Percentiles rank a stretch among this genome's conserved stretches.
phyloP scores from a whole-genome alignment of 1,140 invertebrate species.

The Cecropterus lyciades region DNA sequence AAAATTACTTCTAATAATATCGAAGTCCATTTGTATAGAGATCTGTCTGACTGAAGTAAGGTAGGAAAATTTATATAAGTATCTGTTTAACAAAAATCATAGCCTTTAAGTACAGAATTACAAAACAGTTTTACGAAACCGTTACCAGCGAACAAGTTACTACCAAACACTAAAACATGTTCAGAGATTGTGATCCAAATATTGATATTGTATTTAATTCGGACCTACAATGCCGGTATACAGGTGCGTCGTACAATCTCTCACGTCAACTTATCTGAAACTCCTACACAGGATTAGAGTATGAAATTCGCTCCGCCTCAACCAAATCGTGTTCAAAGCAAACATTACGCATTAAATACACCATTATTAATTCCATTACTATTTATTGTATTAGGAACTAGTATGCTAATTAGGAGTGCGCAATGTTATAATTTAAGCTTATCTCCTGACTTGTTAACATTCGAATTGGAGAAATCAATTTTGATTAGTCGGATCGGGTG shows the following conservation, averaged over 20 bases:
- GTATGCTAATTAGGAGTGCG: conserved; percentile 29
- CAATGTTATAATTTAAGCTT: conserved; percentile 37
- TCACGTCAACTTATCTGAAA: conserved; percentile 22
- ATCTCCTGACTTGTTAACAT: conserved; percentile 35
- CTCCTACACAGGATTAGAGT: conserved; percentile 20
- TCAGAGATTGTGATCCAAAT: no score
- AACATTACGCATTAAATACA: conserved; percentile 31
- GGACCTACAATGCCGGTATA: background rate
- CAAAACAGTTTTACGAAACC: no score
- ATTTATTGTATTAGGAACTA: conserved; percentile 32
- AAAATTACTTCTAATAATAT: no score
- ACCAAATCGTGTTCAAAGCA: conserved; percentile 21
- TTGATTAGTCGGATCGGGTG: conserved; percentile 34
- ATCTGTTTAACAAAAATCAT: no score
- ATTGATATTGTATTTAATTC: conserved; percentile 12
- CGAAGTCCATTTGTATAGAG: no score
- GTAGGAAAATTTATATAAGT: no score
- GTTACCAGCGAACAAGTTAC: no score
- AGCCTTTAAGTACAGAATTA: no score
- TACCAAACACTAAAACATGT: no score
- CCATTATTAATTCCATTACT: conserved; percentile 32
- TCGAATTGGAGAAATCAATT: conserved; percentile 35
- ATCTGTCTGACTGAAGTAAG: no score
- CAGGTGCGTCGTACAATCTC: conserved; percentile 28
- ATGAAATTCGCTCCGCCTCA: conserved; percentile 15